Base-by-base conservation (phyloP, 2,113 vertebrate species). In the Ammodytes dubius region DNA sequence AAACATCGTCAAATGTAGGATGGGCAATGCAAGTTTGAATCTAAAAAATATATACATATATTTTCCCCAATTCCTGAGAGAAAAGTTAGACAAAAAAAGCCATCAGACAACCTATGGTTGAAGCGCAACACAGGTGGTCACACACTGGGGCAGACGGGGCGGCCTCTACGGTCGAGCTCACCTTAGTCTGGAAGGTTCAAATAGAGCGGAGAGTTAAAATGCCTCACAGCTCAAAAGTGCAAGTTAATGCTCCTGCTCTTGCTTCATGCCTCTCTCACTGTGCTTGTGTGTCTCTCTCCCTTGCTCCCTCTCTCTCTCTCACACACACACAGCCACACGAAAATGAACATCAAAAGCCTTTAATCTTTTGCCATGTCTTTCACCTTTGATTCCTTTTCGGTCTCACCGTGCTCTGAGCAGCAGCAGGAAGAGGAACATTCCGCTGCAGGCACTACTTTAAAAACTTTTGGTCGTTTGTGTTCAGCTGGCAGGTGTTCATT, bases 301-400 rank as follows among this genome's bases (percentile, higher is more conserved):
- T 27, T 27, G 27, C 27, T 27, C 27, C 77, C 59, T 64, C 47
- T 10, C 13, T 49, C 9, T 72, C 72, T 61, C 59, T 59, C 64
- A 50, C 54, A 46, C 70, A 74, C 49, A 74, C 71, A 64, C 58
- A 50, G 66, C 61, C 47, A 14, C 52, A 71, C 7, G 37, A 15
- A 77, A 81, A 66, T 15, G 47, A 81, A 73, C 72, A 84, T 89
- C 87, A 92, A 90, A 90, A 81, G 54, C 19, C 8, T 52, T 65
- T 82, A 81, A 85, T 83, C 73, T 79, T 84, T 74, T 71, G 19
- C 83, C 81, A 52, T 81, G 76, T 87, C 87, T 56, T 49, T 85
- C 82, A 77, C 65, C 70, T 65, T 60, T 79, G 65, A 49, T 67
- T 78, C 74, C 50, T 73, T 64, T 86, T 82, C 45, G 64, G 84